Evolutionary conservation across 2,797 vertebrate species (phyloP), one percentile per base, ranked within the genome.

Genomic region (Aphelocoma californica): DNA sequence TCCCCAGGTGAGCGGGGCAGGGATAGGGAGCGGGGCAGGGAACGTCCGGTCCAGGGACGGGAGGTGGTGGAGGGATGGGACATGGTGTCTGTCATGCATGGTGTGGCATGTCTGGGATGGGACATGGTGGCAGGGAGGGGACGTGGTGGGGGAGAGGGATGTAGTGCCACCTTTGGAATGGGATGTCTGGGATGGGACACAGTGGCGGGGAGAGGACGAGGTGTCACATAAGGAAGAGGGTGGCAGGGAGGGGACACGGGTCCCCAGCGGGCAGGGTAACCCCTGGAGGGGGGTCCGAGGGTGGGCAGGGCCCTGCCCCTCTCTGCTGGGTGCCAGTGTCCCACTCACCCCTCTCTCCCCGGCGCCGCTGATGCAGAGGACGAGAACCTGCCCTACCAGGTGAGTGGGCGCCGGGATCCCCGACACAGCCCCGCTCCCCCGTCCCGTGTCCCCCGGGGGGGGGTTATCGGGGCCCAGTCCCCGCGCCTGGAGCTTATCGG

Each of bases 361-460:
- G 81, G n/a, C 0, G 29, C 89, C 6, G 74, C 78, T 2, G 21
- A 66, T 53, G 26, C 93, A 98, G 98, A 99, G 92, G 99, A 99
- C 13, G 99, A 99, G 84, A 97, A 97, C 88, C 98, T 98, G 65
- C 97, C 98, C 20, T 98, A 99, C 96, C 99, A 99, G 99, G 99
- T 99, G 97, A 96, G 97, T 74, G 83, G 19, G 44, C 3, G 2
- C 45, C 2, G 2, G 72, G 88, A 73, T 26, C 60, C 85, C 70
- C 7, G 0, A 6, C 23, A 25, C 44, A 51, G 45, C 64, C 69
- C 81, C 3, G 1, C 26, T 71, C 3, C 26, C 62, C n/a, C 0
- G 0, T 38, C 45, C 75, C 16, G 0, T 7, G 6, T n/a, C 34
- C 50, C 73, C 71, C 5, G 0, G 3, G 78, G 29, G 78, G 32